phyloP scores from a whole-genome alignment of 2,888 invertebrate species.

The Acanthosoma haemorrhoidale region DNA sequence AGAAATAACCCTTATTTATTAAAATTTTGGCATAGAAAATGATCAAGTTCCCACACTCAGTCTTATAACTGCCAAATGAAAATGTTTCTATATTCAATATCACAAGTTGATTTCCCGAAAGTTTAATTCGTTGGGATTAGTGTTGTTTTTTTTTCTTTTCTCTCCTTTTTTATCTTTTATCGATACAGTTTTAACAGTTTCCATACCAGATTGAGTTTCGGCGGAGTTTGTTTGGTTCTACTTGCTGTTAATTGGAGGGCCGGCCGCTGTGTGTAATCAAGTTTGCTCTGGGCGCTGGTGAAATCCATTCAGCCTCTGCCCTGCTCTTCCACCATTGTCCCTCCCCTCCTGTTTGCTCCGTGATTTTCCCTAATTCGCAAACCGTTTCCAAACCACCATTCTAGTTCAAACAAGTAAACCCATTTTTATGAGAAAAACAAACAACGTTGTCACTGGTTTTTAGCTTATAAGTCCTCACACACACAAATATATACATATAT shows the following conservation, averaged over 20 bases:
- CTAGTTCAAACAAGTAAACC: conserved; percentile 20
- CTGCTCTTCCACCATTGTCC: neutral
- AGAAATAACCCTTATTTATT: too few relatives aligned
- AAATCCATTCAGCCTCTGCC: conserved; percentile 17
- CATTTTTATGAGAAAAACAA: conserved; percentile 24
- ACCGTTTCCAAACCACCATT: conserved; percentile 28
- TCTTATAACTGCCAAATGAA: too few relatives aligned
- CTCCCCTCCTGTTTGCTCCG: conserved; percentile 18
- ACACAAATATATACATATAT: too few relatives aligned
- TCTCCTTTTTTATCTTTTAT: neutral
- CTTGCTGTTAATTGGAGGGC: conserved; percentile 23
- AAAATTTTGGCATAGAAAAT: too few relatives aligned
- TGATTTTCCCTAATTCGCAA: conserved; percentile 29
- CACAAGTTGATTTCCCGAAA: too few relatives aligned
- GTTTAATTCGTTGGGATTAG: neutral
- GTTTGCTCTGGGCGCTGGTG: conserved; percentile 9
- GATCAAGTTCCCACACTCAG: too few relatives aligned
- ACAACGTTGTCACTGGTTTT: neutral
- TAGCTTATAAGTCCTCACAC: conserved; percentile 7
- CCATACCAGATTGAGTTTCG: conserved; percentile 14
- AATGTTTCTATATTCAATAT: too few relatives aligned
- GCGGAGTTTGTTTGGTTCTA: conserved; percentile 21
- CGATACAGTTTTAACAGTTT: neutral
- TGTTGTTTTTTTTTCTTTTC: neutral
- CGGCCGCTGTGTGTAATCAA: conserved; percentile 1